Evolutionary conservation across 2,888 invertebrate genomes (phyloP).

Genomic region (Dasysyrphus tricinctus): DNA sequence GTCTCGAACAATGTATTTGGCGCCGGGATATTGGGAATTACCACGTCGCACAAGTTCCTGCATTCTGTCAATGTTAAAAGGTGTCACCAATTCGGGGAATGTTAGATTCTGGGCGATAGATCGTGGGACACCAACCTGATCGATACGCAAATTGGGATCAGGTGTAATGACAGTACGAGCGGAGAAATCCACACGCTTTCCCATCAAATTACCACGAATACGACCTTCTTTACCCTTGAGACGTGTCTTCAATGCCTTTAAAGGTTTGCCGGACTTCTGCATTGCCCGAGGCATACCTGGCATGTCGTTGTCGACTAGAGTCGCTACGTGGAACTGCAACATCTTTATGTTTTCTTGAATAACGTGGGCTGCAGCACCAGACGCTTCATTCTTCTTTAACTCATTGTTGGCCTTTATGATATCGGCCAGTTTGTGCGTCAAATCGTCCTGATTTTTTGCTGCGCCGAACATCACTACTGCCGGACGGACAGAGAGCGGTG

Average conservation of each 20-base stretch:
- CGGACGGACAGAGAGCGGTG: slow-evolving; percentile 97
- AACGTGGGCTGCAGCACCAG: slow-evolving; percentile 98
- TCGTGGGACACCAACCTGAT: slow-evolving; percentile 98
- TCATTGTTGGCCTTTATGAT: slow-evolving; percentile 99
- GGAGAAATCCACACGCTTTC: slow-evolving; percentile 99
- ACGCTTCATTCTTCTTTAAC: slow-evolving; percentile 95
- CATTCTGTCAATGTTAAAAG: slow-evolving; percentile 98
- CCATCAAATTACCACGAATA: slow-evolving; percentile 99
- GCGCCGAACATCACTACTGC: slow-evolving; percentile 99
- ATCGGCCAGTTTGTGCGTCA: slow-evolving; percentile 99
- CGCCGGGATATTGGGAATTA: slow-evolving; percentile 99
- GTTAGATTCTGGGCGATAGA: slow-evolving; percentile 99
- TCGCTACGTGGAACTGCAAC: slow-evolving; percentile 99
- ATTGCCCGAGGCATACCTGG: slow-evolving; percentile 98
- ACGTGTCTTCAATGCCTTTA: slow-evolving; percentile 98
- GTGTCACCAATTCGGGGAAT: slow-evolving; percentile 99
- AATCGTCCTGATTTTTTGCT: slow-evolving; percentile 98
- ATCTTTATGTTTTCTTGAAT: slow-evolving; percentile 98
- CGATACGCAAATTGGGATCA: slow-evolving; percentile 96
- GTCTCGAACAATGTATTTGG: slow-evolving; percentile 99
- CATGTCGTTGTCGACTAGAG: slow-evolving; percentile 99
- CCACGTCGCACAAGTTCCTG: slow-evolving; percentile 96
- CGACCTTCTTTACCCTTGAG: slow-evolving; percentile 99
- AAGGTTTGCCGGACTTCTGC: slow-evolving; percentile 99
- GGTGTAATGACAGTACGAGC: slow-evolving; percentile 99